Evolutionary conservation across 2,797 vertebrate species (phyloP).

Genomic region (Enteromius trimaculatus): DNA sequence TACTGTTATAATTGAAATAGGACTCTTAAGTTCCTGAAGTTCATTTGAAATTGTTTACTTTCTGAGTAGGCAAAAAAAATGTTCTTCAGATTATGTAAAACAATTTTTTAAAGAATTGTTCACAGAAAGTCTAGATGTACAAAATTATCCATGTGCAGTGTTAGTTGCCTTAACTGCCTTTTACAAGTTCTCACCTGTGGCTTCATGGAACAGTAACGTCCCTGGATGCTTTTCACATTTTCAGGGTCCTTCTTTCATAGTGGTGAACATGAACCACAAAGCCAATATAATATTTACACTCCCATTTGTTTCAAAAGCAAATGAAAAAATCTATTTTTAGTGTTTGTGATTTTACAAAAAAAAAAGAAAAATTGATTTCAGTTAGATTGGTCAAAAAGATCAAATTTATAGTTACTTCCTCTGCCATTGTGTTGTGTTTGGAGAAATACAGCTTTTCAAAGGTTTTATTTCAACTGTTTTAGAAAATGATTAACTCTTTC

Average conservation of each 20-base stretch:
- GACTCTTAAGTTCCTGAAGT: slow-evolving; percentile 12
- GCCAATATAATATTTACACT: background rate
- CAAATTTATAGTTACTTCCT: background rate
- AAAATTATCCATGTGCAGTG: background rate
- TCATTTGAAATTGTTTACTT: background rate
- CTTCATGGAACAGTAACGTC: background rate
- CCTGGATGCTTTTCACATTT: background rate
- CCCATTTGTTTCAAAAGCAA: background rate
- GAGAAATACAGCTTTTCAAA: background rate
- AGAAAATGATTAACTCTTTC: background rate
- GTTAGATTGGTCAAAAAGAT: background rate
- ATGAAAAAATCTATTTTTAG: background rate
- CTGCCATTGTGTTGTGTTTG: background rate
- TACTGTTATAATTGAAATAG: slow-evolving; percentile 4
- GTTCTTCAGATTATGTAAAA: background rate
- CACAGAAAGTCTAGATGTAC: background rate
- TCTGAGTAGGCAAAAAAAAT: background rate
- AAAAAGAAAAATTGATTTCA: background rate
- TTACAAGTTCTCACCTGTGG: background rate
- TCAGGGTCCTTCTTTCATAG: background rate
- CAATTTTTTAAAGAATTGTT: background rate
- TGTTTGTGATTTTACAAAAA: background rate
- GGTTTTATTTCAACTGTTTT: background rate
- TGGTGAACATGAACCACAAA: background rate
- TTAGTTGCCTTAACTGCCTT: background rate